Conservation (phyloP, 2,888 invertebrate genomes). For the Catocala fraxini region DNA sequence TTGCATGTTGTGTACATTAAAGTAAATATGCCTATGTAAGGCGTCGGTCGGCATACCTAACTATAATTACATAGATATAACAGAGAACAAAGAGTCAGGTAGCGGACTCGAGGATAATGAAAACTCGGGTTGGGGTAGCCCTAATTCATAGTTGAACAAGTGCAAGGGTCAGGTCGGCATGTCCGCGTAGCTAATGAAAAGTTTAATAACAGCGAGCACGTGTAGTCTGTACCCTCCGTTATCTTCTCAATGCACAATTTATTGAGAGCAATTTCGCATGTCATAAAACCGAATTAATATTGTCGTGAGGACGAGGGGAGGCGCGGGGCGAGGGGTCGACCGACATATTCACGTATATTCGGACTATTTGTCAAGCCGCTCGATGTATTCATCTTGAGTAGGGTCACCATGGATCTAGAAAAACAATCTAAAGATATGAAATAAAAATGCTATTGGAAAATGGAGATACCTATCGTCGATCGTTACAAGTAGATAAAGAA, state of each 20-base stretch:
- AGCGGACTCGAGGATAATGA: conserved; percentile 50
- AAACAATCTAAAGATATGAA: too few species aligned
- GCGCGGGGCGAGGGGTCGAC: conserved; percentile 4
- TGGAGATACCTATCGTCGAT: too few species aligned
- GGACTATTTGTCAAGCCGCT: conserved; percentile 33
- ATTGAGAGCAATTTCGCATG: conserved; percentile 86
- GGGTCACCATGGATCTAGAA: conserved; percentile 5
- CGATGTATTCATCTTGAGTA: conserved; percentile 32
- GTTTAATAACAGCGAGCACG: conserved; percentile 82
- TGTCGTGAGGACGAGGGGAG: conserved; percentile 44
- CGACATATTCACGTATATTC: conserved; percentile 26
- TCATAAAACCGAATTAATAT: conserved; percentile 86
- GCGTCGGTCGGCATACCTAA: conserved; percentile 7
- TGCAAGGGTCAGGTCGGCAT: conserved; percentile 59
- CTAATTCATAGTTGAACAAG: conserved; percentile 57
- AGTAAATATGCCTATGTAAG: conserved; percentile 12
- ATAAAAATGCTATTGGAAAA: too few species aligned
- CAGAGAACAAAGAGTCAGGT: conserved; percentile 46
- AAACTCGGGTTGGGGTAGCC: conserved; percentile 41
- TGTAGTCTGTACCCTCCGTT: conserved; percentile 57
- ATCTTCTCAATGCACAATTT: conserved; percentile 76
- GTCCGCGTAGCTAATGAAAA: conserved; percentile 75
- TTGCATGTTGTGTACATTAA: not conserved
- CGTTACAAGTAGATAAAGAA: too few species aligned
- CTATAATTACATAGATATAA: conserved; percentile 1